Base-by-base conservation (phyloP, 2,797 vertebrate species). In the Microhierax caerulescens region DNA sequence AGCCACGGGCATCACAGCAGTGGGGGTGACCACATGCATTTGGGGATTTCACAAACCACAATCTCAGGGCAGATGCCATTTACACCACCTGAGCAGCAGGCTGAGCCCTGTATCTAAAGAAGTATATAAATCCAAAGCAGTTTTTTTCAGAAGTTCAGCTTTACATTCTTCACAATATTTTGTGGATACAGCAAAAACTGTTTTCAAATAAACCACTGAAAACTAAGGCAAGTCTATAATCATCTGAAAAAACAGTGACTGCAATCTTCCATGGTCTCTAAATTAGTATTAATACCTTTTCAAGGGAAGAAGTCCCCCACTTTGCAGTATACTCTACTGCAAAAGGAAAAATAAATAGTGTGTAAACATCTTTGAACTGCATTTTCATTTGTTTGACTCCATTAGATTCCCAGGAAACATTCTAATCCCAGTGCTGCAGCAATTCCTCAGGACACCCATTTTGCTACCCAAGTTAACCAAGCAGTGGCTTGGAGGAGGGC, bases 1-100 rank as follows among this genome's bases (percentile, higher is more conserved):
- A 80, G 69, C 25, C 5, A 1, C 34, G 28, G 10, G 7, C 7
- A 6, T 17, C 13, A 21, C 0, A 0, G 3, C 2, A 5, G 17
- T 7, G 7, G 3, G 9, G 28, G 30, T 25, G 22, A 65, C 10
- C 25, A 30, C 0, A 43, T 18, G 1, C 4, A 19, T n/a, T 34
- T 60, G 45, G 28, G 50, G 25, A 63, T 50, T 87, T 85, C 63
- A 73, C 32, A 75, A 83, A 30, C 21, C 69, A 56, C 45, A 8
- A 6, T 24, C 69, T 85, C n/a, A 56, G 20, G 20, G 13, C 10
- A 57, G 45, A 39, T 25, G n/a, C 7, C 61, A 11, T 65, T 94
- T 57, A 64, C 18, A 72, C 3, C 32, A 70, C 20, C 45, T 28
- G 72, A 85, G 36, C 32, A 79, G 77, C 61, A 47, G 43, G 11